Conservation (phyloP, 23 tunicate species). For the Trididemnum clinides region DNA sequence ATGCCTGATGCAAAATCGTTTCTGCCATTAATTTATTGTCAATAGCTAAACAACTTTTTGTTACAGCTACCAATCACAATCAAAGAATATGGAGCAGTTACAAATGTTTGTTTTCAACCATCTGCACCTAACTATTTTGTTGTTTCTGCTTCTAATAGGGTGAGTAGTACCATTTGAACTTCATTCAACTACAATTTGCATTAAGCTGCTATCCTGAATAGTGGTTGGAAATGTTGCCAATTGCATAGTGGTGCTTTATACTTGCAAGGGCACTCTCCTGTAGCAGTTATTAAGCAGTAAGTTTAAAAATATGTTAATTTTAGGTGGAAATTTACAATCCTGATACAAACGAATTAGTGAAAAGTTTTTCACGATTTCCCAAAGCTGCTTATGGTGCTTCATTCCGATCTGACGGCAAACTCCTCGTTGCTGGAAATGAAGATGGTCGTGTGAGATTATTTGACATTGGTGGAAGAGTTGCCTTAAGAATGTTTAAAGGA, state of each 20-base stretch:
- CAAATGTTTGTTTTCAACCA: constrained; percentile 64
- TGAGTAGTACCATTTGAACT: too few relatives aligned
- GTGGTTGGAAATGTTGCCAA: too few relatives aligned
- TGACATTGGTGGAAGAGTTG: constrained; percentile 62
- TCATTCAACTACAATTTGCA: too few relatives aligned
- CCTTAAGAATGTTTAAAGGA: constrained; percentile 77
- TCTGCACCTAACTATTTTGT: constrained; percentile 55
- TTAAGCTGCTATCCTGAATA: too few relatives aligned
- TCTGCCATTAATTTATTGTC: too few relatives aligned
- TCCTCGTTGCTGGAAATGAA: constrained; percentile 80
- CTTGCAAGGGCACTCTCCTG: too few relatives aligned
- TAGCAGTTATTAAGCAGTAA: too few relatives aligned
- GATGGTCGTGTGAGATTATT: constrained; percentile 65
- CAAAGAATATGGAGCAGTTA: constrained; percentile 77
- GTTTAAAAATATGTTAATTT: not conserved
- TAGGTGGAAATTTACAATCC: constrained; percentile 63
- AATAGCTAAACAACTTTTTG: not conserved
- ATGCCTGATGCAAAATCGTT: too few relatives aligned
- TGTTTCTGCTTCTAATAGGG: constrained; percentile 65
- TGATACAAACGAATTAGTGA: constrained; percentile 46
- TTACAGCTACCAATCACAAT: constrained; percentile 65
- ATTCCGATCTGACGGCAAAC: constrained; percentile 76
- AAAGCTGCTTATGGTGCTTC: constrained; percentile 73
- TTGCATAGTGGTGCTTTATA: too few relatives aligned
- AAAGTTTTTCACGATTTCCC: constrained; percentile 76